Evolutionary conservation across 2,888 invertebrate genomes (phyloP), one percentile per base, ranked within the genome.

Genomic region (Andrena bicolor): DNA sequence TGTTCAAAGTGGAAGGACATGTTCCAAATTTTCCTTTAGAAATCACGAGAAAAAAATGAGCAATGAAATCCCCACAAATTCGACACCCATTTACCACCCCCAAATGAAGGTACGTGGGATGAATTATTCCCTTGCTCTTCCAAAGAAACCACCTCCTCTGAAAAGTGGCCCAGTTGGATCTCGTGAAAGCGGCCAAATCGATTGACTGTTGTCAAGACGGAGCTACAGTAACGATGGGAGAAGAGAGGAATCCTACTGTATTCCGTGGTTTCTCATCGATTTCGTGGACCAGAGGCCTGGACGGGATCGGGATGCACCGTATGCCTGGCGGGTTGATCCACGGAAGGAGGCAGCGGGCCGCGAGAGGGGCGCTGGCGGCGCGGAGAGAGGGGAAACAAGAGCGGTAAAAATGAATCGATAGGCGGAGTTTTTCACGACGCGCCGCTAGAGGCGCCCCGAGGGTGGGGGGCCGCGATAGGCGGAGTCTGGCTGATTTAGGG

Each of bases 321-420:
- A 70, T 65, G 77, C 49, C 30, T 23, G 16, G n/a, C 13, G 77
- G 61, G 70, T 41, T 41, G 69, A 80, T 60, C 66, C 63, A 30
- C 63, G 32, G 73, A 76, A 75, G 76, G 74, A 65, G n/a, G 16
- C 69, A 30, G 77, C 61, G 58, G 35, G 61, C 26, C 61, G 66
- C 4, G 63, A 51, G 80, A 65, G 68, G 16, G 69, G n/a, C 56
- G 56, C 56, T 28, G 64, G 60, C 0, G n/a, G 56, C 28, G 10
- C 23, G 56, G 64, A 61, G 71, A 80, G 82, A 76, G 84, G 85
- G 84, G 87, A 90, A 90, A 91, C 88, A 91, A 91, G 92, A 91
- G 91, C 91, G 90, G 90, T 92, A 93, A 93, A 94, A 94, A 93
- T 92, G 92, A 94, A 94, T 93, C 93, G 93, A 94, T 93, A 93